phyloP scores from a whole-genome alignment of 2,888 invertebrate genomes.

The Vanessa cardui region DNA sequence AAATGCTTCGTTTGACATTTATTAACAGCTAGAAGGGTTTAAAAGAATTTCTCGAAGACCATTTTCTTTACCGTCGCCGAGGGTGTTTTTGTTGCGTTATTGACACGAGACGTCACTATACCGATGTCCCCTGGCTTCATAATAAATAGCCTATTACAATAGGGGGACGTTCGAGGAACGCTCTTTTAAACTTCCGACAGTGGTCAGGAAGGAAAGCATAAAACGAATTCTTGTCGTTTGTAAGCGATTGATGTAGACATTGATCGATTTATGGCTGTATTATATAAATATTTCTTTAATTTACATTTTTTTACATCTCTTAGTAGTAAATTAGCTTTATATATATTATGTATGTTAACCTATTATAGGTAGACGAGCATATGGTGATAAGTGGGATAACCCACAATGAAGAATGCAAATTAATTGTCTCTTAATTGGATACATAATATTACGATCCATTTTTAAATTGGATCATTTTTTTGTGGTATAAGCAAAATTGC shows the following conservation, averaged over 20 bases:
- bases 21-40: conserved; percentile 74
- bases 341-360: no score
- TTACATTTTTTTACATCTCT: conserved; percentile 10
- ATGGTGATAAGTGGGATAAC: no score
- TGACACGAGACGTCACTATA: conserved; percentile 40
- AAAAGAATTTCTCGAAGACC: conserved; percentile 63
- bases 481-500: no score
- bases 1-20: conserved; percentile 63
- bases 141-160: conserved; percentile 40
- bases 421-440: no score
- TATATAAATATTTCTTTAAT: conserved; percentile 18
- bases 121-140: conserved; percentile 30
- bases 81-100: conserved; percentile 49
- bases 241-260: conserved; percentile 19
- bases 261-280: conserved; percentile 32
- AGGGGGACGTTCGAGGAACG: conserved; percentile 33
- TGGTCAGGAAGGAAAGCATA: conserved; percentile 38
- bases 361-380: no score
- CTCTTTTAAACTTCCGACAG: conserved; percentile 35
- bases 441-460: no score
- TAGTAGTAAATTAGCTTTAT: background rate
- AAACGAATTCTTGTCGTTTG: conserved; percentile 32
- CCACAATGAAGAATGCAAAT: no score
- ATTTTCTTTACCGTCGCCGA: conserved; percentile 61
- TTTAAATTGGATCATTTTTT: no score